These are phyloP conservation scores for Blera fallax DNA, from an alignment of 2,888 invertebrate species.

Conservation along the genomic window DNA sequence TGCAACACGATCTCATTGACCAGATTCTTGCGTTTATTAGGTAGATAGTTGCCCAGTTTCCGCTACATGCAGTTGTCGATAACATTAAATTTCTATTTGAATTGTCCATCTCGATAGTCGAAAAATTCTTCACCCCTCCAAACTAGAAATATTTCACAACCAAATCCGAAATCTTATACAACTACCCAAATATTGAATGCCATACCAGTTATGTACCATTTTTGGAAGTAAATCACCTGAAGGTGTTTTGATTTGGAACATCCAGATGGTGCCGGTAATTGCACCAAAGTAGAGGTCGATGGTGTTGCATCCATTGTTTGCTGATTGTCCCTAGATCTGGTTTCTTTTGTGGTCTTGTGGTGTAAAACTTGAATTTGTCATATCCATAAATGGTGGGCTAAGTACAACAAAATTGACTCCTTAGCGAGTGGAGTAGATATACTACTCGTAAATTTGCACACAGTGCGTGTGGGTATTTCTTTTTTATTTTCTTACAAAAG, in stretches of 20 bases:
- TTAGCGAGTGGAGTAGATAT: not conserved
- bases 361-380: constrained; percentile 52
- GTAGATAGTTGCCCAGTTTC: too few species aligned
- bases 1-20: too few species aligned
- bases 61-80: too few species aligned
- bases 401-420: constrained; percentile 34
- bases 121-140: not conserved
- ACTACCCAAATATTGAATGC: constrained; percentile 24
- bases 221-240: constrained; percentile 52
- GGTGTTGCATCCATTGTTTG: constrained; percentile 46
- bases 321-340: not conserved
- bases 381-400: constrained; percentile 34
- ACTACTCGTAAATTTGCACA: not conserved
- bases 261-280: constrained; percentile 36
- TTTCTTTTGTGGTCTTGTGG: not conserved
- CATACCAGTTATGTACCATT: constrained; percentile 43
- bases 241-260: constrained; percentile 44
- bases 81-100: too few species aligned
- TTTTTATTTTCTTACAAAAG: constrained; percentile 8
- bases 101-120: not conserved
- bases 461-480: constrained; percentile 12
- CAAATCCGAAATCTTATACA: constrained; percentile 29
- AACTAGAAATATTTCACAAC: not conserved
- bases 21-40: too few species aligned
- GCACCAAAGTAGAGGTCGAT: constrained; percentile 24